A percentile compares a stretch with the other conserved stretches of the same genome.
phyloP scores from a whole-genome alignment of 2,888 invertebrate genomes.

The Platypus cylindrus region DNA sequence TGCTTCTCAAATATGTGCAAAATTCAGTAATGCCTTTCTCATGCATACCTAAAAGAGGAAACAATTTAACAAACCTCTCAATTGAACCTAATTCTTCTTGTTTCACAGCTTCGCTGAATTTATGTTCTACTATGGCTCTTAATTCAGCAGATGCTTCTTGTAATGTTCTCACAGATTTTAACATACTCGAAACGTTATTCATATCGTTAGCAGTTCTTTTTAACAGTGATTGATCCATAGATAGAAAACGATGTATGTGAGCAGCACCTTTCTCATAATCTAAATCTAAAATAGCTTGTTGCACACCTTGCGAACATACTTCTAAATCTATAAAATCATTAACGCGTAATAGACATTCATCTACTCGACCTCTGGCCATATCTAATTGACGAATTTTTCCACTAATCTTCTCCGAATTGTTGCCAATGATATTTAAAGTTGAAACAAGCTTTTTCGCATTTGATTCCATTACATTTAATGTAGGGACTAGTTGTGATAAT shows the following conservation, averaged over 20 bases:
- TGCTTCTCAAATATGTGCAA: slow-evolving; percentile 72
- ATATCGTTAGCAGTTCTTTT: slow-evolving; percentile 67
- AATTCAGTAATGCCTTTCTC: slow-evolving; percentile 75
- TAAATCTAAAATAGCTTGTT: slow-evolving; percentile 83
- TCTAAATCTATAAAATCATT: slow-evolving; percentile 91
- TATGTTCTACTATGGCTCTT: slow-evolving; percentile 53
- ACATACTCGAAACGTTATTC: slow-evolving; percentile 54
- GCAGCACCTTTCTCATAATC: slow-evolving; percentile 96
- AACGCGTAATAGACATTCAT: slow-evolving; percentile 86
- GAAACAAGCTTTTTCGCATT: slow-evolving; percentile 71
- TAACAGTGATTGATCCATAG: slow-evolving; percentile 78
- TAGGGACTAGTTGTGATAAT: slow-evolving; percentile 69
- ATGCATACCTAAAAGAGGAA: slow-evolving; percentile 86
- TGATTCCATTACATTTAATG: slow-evolving; percentile 60
- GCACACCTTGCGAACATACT: slow-evolving; percentile 94
- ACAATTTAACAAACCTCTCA: slow-evolving; percentile 92
- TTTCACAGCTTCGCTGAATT: slow-evolving; percentile 85
- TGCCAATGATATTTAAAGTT: slow-evolving; percentile 79
- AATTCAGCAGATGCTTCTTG: slow-evolving; percentile 66
- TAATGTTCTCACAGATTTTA: slow-evolving; percentile 56
- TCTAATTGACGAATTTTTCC: slow-evolving; percentile 91
- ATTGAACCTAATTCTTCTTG: slow-evolving; percentile 80
- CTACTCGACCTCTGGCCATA: slow-evolving; percentile 81
- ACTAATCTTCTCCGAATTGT: slow-evolving; percentile 85
- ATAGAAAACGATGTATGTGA: slow-evolving; percentile 86